Evolutionary conservation across 2,888 invertebrate species (phyloP).

Genomic region (Empis livida): DNA sequence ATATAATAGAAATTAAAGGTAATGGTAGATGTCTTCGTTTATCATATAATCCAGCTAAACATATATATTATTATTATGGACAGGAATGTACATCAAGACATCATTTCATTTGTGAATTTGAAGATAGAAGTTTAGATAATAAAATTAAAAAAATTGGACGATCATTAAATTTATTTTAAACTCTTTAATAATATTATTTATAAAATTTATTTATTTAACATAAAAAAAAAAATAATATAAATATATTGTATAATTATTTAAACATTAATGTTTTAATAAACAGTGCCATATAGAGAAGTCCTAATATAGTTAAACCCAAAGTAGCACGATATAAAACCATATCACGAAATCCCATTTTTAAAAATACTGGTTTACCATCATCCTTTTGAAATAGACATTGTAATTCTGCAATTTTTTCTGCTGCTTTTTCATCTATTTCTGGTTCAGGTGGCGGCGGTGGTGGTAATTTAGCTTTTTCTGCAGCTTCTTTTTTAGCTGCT

Average conservation of each 20-base stretch:
- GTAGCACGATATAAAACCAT: constrained; percentile 4
- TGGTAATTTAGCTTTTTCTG: too few relatives aligned
- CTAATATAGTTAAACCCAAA: background rate
- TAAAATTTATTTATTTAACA: background rate
- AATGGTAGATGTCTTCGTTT: constrained; percentile 60
- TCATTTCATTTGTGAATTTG: constrained; percentile 58
- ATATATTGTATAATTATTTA: background rate
- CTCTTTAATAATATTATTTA: background rate
- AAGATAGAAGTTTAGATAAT: constrained; percentile 46
- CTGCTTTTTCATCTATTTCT: background rate
- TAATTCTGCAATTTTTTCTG: background rate
- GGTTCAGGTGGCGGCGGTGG: background rate
- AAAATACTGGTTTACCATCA: constrained; percentile 3
- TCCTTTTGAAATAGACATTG: constrained; percentile 1
- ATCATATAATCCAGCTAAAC: constrained; percentile 46
- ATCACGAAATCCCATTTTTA: constrained; percentile 4
- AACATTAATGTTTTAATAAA: too few relatives aligned
- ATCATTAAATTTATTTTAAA: constrained; percentile 18
- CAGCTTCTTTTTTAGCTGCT: too few relatives aligned
- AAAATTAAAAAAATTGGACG: constrained; percentile 44
- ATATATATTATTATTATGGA: constrained; percentile 53
- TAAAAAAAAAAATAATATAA: background rate
- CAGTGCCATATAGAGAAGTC: background rate
- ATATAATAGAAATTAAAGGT: constrained; percentile 42
- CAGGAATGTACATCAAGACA: constrained; percentile 58